These are phyloP conservation scores for Macrocentrus cingulum DNA, from an alignment of 1,140 invertebrate genomes.

Conservation along the genomic window DNA sequence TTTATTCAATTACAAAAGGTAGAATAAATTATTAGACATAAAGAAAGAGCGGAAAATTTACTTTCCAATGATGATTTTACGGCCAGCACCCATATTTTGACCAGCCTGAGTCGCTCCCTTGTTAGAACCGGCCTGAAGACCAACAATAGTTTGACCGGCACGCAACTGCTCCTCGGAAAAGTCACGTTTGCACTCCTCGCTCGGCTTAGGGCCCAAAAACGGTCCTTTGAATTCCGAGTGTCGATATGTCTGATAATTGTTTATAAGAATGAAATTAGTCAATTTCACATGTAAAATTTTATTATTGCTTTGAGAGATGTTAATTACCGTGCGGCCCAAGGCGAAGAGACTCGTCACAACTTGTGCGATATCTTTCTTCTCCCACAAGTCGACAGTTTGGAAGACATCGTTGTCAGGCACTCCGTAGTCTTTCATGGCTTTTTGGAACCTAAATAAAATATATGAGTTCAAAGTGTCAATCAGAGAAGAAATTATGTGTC, in stretches of 20 bases:
- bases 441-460: slow-evolving; percentile 73
- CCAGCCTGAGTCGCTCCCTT: slow-evolving; percentile 87
- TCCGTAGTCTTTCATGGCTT: slow-evolving; percentile 82
- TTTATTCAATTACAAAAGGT: slow-evolving; percentile 9
- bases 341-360: slow-evolving; percentile 87
- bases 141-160: slow-evolving; percentile 83
- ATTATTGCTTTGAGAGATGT: no score
- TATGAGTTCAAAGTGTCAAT: slow-evolving; percentile 5
- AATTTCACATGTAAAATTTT: slow-evolving; percentile 13
- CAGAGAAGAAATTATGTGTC: neutral
- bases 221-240: slow-evolving; percentile 88
- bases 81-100: slow-evolving; percentile 84
- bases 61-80: slow-evolving; percentile 83
- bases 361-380: slow-evolving; percentile 88
- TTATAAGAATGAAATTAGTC: neutral
- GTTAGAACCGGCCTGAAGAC: slow-evolving; percentile 90
- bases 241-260: slow-evolving; percentile 72
- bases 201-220: slow-evolving; percentile 78
- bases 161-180: slow-evolving; percentile 86
- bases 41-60: slow-evolving; percentile 43
- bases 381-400: slow-evolving; percentile 92
- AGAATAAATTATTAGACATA: slow-evolving; percentile 10
- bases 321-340: slow-evolving; percentile 80
- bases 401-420: slow-evolving; percentile 89
- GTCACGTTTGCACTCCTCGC: slow-evolving; percentile 84